These are phyloP conservation scores for Shinisaurus crocodilurus DNA, from an alignment of 2,113 vertebrate species.

Conservation along the genomic window DNA sequence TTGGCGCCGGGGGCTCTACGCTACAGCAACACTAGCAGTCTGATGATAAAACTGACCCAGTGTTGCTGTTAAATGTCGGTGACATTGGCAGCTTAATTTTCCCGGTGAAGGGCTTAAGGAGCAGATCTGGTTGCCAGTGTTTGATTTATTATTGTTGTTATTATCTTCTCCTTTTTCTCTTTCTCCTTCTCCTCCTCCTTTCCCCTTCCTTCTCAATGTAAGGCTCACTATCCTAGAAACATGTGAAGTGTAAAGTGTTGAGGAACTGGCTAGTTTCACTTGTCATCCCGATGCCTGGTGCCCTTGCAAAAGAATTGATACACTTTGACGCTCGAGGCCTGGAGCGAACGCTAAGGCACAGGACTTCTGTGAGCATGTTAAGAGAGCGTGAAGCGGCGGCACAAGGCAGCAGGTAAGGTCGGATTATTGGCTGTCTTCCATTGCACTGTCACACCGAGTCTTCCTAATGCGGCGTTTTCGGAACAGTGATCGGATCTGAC, in stretches of 20 bases:
- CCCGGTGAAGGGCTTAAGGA: conserved; percentile 56
- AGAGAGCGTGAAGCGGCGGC: conserved; percentile 85
- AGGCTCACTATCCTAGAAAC: conserved; percentile 76
- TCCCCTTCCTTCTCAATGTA: conserved; percentile 36
- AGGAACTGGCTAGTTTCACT: conserved; percentile 82
- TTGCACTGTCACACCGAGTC: conserved; percentile 72
- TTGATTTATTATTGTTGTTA: not conserved
- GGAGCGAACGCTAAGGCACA: conserved; percentile 73
- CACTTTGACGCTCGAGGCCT: conserved; percentile 80
- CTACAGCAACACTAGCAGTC: not conserved
- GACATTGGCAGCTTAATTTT: conserved; percentile 48
- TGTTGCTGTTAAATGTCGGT: conserved; percentile 42
- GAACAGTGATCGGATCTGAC: conserved; percentile 77
- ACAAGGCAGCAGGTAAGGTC: conserved; percentile 84
- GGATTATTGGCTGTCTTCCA: conserved; percentile 78
- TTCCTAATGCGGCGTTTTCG: conserved; percentile 68
- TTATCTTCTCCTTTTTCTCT: no score
- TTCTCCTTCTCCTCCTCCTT: no score
- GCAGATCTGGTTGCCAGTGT: conserved; percentile 48
- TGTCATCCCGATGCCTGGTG: conserved; percentile 82
- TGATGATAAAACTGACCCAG: not conserved
- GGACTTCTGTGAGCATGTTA: conserved; percentile 73
- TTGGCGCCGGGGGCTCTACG: not conserved
- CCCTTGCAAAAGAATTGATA: conserved; percentile 83
- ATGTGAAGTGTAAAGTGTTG: conserved; percentile 83